Conservation (phyloP, 30 jellyfish, hydroid and myxozoan genomes). For the Hydractinia symbiolongicarpus region DNA sequence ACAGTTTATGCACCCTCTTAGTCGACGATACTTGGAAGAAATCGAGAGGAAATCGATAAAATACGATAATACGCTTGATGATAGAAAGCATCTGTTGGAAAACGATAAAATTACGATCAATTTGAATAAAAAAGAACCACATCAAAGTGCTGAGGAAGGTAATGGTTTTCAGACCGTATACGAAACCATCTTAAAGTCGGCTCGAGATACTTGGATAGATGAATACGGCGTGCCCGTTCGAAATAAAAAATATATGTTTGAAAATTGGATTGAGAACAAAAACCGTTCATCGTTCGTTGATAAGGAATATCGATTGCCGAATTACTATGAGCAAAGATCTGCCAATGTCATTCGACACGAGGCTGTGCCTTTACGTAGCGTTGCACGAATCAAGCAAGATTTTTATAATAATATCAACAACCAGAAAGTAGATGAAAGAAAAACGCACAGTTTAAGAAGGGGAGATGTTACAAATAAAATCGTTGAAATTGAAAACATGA, state of each 20-base stretch:
- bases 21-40: background rate
- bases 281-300: background rate
- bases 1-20: background rate
- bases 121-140: background rate
- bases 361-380: background rate
- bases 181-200: background rate
- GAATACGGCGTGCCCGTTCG: conserved; percentile 1
- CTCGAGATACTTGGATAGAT: conserved; percentile 6
- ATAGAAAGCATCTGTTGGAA: background rate
- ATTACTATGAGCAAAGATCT: background rate
- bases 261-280: background rate
- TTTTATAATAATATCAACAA: no score
- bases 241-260: background rate
- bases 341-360: background rate
- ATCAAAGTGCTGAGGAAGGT: background rate
- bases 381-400: no score
- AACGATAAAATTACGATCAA: background rate
- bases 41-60: background rate
- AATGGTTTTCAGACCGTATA: background rate
- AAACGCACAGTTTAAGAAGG: no score
- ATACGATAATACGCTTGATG: background rate
- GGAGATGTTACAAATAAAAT: no score
- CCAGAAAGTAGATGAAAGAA: no score
- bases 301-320: background rate
- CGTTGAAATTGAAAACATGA: background rate